Evolutionary conservation across 2,888 invertebrate species (phyloP).

Genomic region (Pterostichus madidus): DNA sequence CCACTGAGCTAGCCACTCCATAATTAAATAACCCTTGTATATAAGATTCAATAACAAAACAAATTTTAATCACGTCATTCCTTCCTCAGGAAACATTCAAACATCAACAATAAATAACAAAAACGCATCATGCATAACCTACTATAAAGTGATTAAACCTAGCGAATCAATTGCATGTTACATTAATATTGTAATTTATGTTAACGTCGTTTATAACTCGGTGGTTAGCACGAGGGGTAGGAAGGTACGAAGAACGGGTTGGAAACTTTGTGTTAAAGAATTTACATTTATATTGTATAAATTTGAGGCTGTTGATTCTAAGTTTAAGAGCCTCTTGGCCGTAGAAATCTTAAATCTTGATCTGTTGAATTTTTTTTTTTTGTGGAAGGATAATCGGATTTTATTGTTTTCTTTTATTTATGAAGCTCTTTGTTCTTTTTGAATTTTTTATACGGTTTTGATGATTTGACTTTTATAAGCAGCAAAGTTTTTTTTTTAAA

Average conservation of each 20-base stretch:
- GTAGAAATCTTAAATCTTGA: neutral
- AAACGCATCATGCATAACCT: neutral
- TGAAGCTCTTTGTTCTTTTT: neutral
- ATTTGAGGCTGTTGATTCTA: neutral
- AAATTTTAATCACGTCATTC: neutral
- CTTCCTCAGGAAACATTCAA: neutral
- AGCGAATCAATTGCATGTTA: constrained; percentile 8
- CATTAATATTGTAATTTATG: constrained; percentile 12
- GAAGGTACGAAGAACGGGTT: neutral
- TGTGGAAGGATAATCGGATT: neutral
- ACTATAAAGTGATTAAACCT: constrained; percentile 20
- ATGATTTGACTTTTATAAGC: neutral
- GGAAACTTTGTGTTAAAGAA: neutral
- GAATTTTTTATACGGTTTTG: neutral
- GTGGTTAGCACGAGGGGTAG: neutral
- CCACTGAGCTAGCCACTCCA: no score
- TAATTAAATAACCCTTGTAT: neutral
- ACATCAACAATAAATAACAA: constrained; percentile 4
- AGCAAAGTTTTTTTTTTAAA: neutral
- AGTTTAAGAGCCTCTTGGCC: neutral
- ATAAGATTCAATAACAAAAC: neutral
- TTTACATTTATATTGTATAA: constrained; percentile 48
- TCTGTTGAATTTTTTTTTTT: neutral
- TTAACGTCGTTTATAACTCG: constrained; percentile 9
- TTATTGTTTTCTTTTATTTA: neutral